These are phyloP conservation scores for Nematolebias whitei DNA, from an alignment of 2,113 vertebrate genomes.

Conservation along the genomic window DNA sequence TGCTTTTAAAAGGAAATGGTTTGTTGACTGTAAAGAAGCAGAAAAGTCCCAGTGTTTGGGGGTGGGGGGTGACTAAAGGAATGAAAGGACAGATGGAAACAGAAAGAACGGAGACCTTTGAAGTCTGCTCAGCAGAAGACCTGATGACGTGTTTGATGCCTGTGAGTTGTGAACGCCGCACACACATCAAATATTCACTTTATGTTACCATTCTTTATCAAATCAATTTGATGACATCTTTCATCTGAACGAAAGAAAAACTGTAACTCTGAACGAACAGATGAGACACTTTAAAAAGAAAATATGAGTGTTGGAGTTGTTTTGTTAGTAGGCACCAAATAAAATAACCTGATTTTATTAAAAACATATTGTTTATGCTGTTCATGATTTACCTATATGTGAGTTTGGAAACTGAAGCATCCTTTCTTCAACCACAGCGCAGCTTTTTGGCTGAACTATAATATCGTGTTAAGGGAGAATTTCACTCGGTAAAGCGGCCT, in stretches of 20 bases:
- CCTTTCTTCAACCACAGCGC: background rate
- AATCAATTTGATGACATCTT: background rate
- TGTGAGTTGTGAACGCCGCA: conserved; percentile 33
- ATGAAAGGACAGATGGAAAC: conserved; percentile 56
- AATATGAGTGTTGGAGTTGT: background rate
- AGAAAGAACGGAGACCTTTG: conserved; percentile 48
- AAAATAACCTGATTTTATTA: no score
- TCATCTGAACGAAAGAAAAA: background rate
- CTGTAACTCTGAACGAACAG: background rate
- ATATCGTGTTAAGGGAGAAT: background rate
- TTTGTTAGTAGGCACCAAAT: no score
- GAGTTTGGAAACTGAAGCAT: background rate
- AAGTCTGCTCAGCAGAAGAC: conserved; percentile 48
- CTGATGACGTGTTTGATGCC: conserved; percentile 53
- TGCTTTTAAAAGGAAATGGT: conserved; percentile 52
- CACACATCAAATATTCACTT: conserved; percentile 21
- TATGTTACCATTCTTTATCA: conserved; percentile 11
- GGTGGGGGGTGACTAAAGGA: conserved; percentile 46
- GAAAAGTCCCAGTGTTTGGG: conserved; percentile 20
- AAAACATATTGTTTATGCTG: background rate
- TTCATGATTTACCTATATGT: background rate
- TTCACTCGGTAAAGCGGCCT: background rate
- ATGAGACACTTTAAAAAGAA: background rate
- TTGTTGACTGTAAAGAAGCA: conserved; percentile 48
- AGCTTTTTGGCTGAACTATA: background rate